phyloP scores from a whole-genome alignment of 2,113 vertebrate genomes.

The Podarcis cretensis region DNA sequence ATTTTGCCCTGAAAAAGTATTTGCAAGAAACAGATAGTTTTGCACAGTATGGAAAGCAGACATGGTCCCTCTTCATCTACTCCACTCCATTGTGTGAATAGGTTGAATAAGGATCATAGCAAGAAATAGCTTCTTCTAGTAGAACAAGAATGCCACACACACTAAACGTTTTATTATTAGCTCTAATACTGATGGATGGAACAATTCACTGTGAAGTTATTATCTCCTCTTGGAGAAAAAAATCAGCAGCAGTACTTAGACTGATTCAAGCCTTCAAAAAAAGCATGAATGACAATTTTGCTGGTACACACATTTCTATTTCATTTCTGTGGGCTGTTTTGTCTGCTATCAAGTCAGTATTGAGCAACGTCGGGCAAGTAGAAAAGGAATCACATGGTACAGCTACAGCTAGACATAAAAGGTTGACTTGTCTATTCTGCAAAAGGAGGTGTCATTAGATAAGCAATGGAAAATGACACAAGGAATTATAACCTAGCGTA shows the following conservation, averaged over 20 bases:
- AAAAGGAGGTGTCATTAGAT: slow-evolving; percentile 65
- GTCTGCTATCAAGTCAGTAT: slow-evolving; percentile 39
- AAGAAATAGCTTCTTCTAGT: not conserved
- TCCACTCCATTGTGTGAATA: not conserved
- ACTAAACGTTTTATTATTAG: not conserved
- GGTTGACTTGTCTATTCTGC: slow-evolving; percentile 44
- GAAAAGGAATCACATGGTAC: slow-evolving; percentile 48
- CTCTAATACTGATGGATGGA: not conserved
- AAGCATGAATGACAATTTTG: slow-evolving; percentile 45
- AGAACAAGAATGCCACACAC: not conserved
- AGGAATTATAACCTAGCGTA: slow-evolving; percentile 60
- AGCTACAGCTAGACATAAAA: slow-evolving; percentile 61
- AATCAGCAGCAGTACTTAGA: not conserved
- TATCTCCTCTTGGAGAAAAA: not conserved
- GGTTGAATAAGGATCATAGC: not conserved
- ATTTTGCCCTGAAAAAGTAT: not conserved
- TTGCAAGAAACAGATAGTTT: not conserved
- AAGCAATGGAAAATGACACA: slow-evolving; percentile 68
- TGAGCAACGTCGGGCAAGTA: slow-evolving; percentile 43
- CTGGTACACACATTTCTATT: not conserved
- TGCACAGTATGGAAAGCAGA: not conserved
- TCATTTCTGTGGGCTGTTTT: slow-evolving; percentile 14
- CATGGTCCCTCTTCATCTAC: not conserved
- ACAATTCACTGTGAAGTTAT: not conserved
- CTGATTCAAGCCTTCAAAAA: slow-evolving; percentile 39